Percentiles rank a stretch among this genome's conserved stretches.
Evolutionary conservation across 2,113 vertebrate species (phyloP).

Genomic region (Recurvirostra avosetta): DNA sequence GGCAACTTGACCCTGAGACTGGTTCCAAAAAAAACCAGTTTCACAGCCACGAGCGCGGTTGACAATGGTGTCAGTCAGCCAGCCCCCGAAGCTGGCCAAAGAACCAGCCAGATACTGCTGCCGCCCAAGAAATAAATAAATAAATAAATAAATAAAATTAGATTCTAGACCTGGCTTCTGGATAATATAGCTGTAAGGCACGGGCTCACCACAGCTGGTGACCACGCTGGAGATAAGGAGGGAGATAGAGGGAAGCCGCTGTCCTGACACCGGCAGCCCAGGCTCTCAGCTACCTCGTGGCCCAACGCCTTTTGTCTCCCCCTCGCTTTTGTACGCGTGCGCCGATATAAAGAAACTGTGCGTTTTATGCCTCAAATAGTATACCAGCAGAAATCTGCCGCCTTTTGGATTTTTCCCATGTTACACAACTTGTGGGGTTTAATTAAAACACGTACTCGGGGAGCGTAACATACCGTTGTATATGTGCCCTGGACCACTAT

Average conservation of each 20-base stretch:
- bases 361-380: background rate
- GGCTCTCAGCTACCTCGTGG: slow-evolving; percentile 41
- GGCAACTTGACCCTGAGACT: slow-evolving; percentile 58
- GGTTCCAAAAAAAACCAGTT: slow-evolving; percentile 43
- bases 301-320: background rate
- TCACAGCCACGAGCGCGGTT: slow-evolving; percentile 36
- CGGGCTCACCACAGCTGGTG: slow-evolving; percentile 59
- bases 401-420: background rate
- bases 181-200: slow-evolving; percentile 74
- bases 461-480: background rate
- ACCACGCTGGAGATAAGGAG: slow-evolving; percentile 39
- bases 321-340: background rate
- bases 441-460: background rate
- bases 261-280: slow-evolving; percentile 3
- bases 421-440: background rate
- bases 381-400: background rate
- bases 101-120: slow-evolving; percentile 55
- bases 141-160: background rate
- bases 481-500: background rate
- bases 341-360: background rate
- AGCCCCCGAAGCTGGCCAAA: slow-evolving; percentile 53
- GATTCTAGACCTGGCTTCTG: slow-evolving; percentile 48
- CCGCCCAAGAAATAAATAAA: background rate
- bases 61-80: slow-evolving; percentile 60
- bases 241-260: slow-evolving; percentile 12